phyloP scores from a whole-genome alignment of 2,888 invertebrate species.

The Automeris io region DNA sequence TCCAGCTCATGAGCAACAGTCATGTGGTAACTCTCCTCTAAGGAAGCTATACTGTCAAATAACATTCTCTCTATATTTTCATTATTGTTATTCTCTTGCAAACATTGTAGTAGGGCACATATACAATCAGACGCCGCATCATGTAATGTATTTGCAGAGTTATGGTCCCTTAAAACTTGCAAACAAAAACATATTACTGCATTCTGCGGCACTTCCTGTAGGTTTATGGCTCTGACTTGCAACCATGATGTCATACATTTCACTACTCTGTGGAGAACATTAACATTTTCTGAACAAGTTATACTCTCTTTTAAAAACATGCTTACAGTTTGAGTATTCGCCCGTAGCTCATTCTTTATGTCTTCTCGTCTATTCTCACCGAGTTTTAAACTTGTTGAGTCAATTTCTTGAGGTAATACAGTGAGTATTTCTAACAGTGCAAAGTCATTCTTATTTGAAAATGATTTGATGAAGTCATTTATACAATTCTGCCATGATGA shows the following conservation, averaged over 20 bases:
- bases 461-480: constrained; percentile 87
- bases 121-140: constrained; percentile 94
- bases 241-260: constrained; percentile 96
- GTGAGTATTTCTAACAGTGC: constrained; percentile 94
- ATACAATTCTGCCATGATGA: constrained; percentile 93
- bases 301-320: constrained; percentile 88
- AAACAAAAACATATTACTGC: constrained; percentile 85
- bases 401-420: constrained; percentile 96
- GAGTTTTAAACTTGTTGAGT: constrained; percentile 85
- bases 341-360: constrained; percentile 86
- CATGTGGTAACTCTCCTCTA: constrained; percentile 92
- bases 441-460: constrained; percentile 83
- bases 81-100: constrained; percentile 86
- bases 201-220: constrained; percentile 84
- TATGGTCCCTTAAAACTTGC: constrained; percentile 80
- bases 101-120: constrained; percentile 88
- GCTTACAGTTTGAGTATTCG: constrained; percentile 85
- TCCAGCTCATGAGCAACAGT: constrained; percentile 96
- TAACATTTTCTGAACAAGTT: constrained; percentile 80
- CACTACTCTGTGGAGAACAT: constrained; percentile 84
- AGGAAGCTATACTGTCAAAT: constrained; percentile 86
- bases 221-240: constrained; percentile 86
- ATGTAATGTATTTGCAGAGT: constrained; percentile 82
- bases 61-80: constrained; percentile 86
- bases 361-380: constrained; percentile 95